Evolutionary conservation across 2,888 invertebrate genomes (phyloP).

Genomic region (Phaedon cochleariae): DNA sequence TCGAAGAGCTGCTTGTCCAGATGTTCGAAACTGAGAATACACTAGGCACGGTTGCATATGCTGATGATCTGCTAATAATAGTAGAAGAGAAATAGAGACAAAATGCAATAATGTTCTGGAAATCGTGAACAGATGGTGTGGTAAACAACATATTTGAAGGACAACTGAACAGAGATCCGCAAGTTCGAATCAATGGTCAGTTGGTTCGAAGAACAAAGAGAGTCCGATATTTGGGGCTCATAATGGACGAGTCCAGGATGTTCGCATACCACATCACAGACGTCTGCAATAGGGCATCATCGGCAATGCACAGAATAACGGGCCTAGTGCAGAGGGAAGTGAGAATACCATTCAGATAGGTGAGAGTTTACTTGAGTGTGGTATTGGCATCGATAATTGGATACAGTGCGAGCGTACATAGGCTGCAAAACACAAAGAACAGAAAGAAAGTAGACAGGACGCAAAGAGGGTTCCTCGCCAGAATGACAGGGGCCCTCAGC

Average conservation of each 20-base stretch:
- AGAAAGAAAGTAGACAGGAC: neutral
- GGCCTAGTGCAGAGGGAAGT: conserved; percentile 6
- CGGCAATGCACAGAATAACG: conserved; percentile 5
- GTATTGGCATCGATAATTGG: conserved; percentile 9
- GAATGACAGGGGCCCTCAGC: conserved; percentile 16
- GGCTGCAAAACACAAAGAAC: neutral
- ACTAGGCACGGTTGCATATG: conserved; percentile 5
- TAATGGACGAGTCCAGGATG: neutral
- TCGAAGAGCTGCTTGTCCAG: neutral
- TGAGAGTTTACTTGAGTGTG: conserved; percentile 7
- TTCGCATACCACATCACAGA: neutral
- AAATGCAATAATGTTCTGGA: neutral
- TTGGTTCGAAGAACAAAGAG: neutral
- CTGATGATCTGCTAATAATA: conserved; percentile 10
- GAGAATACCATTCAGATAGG: neutral
- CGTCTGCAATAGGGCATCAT: neutral
- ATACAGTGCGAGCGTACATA: conserved; percentile 14
- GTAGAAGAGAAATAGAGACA: neutral
- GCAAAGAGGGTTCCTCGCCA: conserved; percentile 14
- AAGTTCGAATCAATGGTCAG: neutral
- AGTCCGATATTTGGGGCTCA: conserved; percentile 1
- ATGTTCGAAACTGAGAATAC: neutral
- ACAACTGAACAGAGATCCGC: conserved; percentile 4
- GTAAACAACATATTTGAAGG: conserved; percentile 1
- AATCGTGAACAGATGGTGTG: neutral